Evolutionary conservation across 2,888 invertebrate genomes (phyloP), one percentile per base, ranked within the genome.

Genomic region (Thera obeliscata): DNA sequence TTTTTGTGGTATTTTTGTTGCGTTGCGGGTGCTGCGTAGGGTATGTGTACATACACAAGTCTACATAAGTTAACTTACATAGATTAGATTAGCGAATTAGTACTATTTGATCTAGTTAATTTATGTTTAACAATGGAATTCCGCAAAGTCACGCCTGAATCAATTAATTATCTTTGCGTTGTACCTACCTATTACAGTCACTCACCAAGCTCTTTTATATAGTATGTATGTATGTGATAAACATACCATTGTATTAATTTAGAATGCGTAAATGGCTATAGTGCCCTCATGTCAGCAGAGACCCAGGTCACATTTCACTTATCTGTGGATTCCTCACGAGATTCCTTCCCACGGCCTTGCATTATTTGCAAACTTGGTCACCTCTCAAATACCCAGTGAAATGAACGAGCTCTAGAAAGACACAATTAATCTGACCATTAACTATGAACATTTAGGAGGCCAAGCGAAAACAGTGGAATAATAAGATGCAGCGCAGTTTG

Each of bases 271-370:
- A 56, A 66, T 61, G 66, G 58, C 61, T 63, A 22, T 22, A 72
- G 69, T 35, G 54, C 7, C 49, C 76, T 75, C 72, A 74, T 77
- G 78, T 75, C 69, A 61, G 63, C 55, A 22, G 1, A 22, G 22
- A 69, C 71, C 64, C 74, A 76, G 78, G 77, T 82, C 78, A 77
- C 77, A 79, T 82, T 81, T 81, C 79, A 74, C 59, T 63, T 66
- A 72, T 74, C 73, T 64, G 75, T 67, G 64, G 69, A 81, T 83
- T 80, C 81, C 72, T 74, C 69, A 77, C 74, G 64, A 73, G 74
- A 65, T 76, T 76, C 61, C 67, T 83, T 83, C 83, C 78, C 83
- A 83, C 83, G 80, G 77, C 76, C 70, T 79, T 79, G 79, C 76
- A 77, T 76, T 81, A 75, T 80, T 78, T 76, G 70, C 78, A 69